phyloP scores from a whole-genome alignment of 2,113 vertebrate genomes.

The Ariopsis seemanni region DNA sequence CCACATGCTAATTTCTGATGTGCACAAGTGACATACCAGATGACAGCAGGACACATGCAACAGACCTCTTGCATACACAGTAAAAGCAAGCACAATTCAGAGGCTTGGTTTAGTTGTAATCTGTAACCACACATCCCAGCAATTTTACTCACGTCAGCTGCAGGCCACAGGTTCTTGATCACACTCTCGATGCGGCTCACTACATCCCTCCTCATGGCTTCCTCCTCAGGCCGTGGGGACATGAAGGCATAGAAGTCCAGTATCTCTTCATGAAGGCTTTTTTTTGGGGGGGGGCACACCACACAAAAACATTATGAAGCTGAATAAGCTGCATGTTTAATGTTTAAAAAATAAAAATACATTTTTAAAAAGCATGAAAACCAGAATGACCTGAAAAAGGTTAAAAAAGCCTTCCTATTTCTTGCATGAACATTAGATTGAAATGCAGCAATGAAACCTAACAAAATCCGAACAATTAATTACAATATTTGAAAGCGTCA shows the following conservation, averaged over 20 bases:
- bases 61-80: background rate
- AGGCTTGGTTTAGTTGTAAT: no score
- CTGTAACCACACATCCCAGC: background rate
- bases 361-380: background rate
- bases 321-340: background rate
- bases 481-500: background rate
- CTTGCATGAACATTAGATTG: background rate
- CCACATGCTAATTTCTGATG: background rate
- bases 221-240: constrained; percentile 93
- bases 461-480: background rate
- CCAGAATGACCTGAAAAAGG: background rate
- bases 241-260: constrained; percentile 98
- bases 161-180: constrained; percentile 95
- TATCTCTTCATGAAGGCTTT: constrained; percentile 94
- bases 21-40: background rate
- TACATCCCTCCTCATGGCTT: constrained; percentile 93
- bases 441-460: background rate
- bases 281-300: no score
- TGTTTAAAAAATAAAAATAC: background rate
- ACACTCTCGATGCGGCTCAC: constrained; percentile 90
- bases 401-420: background rate
- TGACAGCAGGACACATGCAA: no score
- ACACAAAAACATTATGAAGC: background rate
- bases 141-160: constrained; percentile 82
- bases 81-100: background rate